Base-by-base conservation (phyloP, 2,113 vertebrate genomes). In the Porphyrio hochstetteri region DNA sequence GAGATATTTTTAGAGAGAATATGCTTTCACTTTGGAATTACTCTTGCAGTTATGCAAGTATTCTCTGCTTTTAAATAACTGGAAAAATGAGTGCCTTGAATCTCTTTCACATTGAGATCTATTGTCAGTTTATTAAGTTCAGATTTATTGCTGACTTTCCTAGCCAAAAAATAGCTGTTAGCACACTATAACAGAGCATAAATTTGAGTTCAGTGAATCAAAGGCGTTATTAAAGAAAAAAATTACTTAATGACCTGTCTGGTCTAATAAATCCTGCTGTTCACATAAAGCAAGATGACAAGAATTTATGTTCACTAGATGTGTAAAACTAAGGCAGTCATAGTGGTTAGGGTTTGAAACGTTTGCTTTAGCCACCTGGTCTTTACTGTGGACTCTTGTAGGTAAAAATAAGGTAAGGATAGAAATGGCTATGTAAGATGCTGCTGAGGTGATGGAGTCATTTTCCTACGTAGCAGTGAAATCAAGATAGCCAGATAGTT, bases 121-220 rank as follows among this genome's bases (percentile, higher is more conserved):
- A 96, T 97, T 98, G 97, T 98, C 97, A 97, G 89, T 98, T 98
- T 97, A 98, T 98, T 98, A 98, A 98, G 97, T 93, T 97, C 96
- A 97, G 97, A 98, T 98, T 98, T 98, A 98, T 91, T 81, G 88
- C 94, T 69, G 86, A 95, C 75, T 97, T 93, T 93, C 38, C 95
- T 88, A 92, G 72, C 90, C 93, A 89, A 97, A 97, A 97, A 84
- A 92, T 95, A 96, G 94, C 95, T 97, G 95, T 95, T 97, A 96
- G 80, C 84, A 88, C 91, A 96, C 91, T 81, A 94, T 97, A 97
- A 97, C 75, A 78, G 84, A 95, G 82, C 94, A 97, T 97, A 98
- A 97, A 98, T 98, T 97, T 90, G 86, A 97, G 82, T 97, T 97
- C 92, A 81, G 90, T 95, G 96, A 97, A 96, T 94, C 96, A 67